Conservation (phyloP, 1,140 invertebrate species). For the Drosophila burlai region DNA sequence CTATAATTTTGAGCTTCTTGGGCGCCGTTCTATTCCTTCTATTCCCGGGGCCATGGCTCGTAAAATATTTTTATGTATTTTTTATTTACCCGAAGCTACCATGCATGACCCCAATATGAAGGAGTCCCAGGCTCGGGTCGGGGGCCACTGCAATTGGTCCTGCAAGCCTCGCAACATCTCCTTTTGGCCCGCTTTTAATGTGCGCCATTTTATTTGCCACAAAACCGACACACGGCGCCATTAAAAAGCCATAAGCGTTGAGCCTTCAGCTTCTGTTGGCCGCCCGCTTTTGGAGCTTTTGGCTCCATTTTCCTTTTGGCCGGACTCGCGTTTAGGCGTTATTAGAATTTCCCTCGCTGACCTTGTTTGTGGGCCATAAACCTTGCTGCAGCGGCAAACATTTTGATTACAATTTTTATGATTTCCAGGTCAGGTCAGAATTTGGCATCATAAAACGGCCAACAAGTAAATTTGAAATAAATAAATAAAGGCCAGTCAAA, state of each 20-base stretch:
- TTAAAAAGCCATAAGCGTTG: slow-evolving; percentile 82
- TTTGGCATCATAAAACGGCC: slow-evolving; percentile 80
- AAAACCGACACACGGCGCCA: slow-evolving; percentile 81
- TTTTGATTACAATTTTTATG: slow-evolving; percentile 83
- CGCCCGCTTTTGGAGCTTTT: background rate
- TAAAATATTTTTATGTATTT: slow-evolving; percentile 84
- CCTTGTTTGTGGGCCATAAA: slow-evolving; percentile 60
- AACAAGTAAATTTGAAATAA: slow-evolving; percentile 82
- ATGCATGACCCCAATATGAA: slow-evolving; percentile 78
- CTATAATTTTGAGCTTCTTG: slow-evolving; percentile 51
- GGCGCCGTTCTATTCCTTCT: slow-evolving; percentile 44
- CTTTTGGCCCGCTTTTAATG: slow-evolving; percentile 78
- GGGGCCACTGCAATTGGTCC: slow-evolving; percentile 69
- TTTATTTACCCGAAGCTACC: slow-evolving; percentile 75
- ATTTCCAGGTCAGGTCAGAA: slow-evolving; percentile 85
- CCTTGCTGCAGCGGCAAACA: slow-evolving; percentile 54
- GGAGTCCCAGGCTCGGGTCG: slow-evolving; percentile 26
- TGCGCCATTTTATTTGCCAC: slow-evolving; percentile 83
- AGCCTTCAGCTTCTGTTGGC: slow-evolving; percentile 54
- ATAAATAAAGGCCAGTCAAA: slow-evolving; percentile 70
- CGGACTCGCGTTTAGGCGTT: slow-evolving; percentile 71
- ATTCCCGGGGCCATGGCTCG: slow-evolving; percentile 50
- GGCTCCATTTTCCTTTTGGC: slow-evolving; percentile 31
- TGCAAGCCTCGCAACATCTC: slow-evolving; percentile 4
- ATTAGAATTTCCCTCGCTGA: slow-evolving; percentile 61